Evolutionary conservation across 2,113 vertebrate genomes (phyloP), one percentile per base, ranked within the genome.

Genomic region (Saguinus imperator): DNA sequence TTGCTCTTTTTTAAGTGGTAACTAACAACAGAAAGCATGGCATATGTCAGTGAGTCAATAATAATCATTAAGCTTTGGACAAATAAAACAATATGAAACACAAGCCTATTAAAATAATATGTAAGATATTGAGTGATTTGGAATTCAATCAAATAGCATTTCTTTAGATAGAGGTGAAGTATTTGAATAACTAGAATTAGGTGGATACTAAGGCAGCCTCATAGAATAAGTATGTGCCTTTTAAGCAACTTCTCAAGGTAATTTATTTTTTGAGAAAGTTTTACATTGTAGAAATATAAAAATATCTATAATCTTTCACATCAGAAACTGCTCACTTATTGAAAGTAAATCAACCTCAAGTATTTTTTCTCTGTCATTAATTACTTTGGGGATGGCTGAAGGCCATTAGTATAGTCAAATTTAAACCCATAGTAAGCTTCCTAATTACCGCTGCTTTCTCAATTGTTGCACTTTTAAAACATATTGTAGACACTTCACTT

Each of bases 391-490:
- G 35, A 89, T 76, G 79, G 73, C 90, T 58, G 21, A 96, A 95
- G 80, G 73, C 43, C 81, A 91, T 95, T 88, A 94, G 97, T 97
- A 97, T 48, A 81, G 89, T 97, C 89, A 96, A 50, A 87, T 86
- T 98, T 96, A 79, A 97, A 94, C 91, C 40, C 43, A 61, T 75
- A 32, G 61, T 95, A 68, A 89, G 66, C 35, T 98, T 98, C 73
- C 84, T 98, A 98, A 98, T 98, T 98, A 89, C 76, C 37, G 73
- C 77, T 95, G 40, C 85, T 98, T 92, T 98, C 77, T 96, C 93
- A 82, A 58, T 55, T 96, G 97, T 89, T 97, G 52, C 27, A 85
- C 92, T 17, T 21, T 96, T 90, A 92, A 98, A 98, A 92, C 91
- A 96, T 6, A 91, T 37, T 64, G 8, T 0, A 89, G 73, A 79